A percentile compares a stretch with the other conserved stretches of the same genome.
phyloP scores from a whole-genome alignment of 2,888 invertebrate genomes.

The Cephalotes varians region DNA sequence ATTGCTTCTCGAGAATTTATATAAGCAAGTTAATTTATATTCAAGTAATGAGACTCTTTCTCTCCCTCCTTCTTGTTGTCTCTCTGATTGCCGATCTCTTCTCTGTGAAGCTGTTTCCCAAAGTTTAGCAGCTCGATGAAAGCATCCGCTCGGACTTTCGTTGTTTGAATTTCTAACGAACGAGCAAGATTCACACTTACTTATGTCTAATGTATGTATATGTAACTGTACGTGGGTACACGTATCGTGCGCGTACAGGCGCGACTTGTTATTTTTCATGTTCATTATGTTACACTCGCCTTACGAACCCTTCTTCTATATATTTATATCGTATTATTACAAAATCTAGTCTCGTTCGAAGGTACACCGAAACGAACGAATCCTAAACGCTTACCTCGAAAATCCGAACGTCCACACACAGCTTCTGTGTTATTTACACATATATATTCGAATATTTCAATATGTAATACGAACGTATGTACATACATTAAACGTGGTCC shows the following conservation, averaged over 20 bases:
- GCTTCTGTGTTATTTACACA: conserved; percentile 71
- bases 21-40: conserved; percentile 1
- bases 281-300: conserved; percentile 65
- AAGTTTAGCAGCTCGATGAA: conserved; percentile 52
- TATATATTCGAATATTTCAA: conserved; percentile 63
- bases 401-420: conserved; percentile 63
- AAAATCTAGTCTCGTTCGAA: conserved; percentile 78
- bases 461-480: conserved; percentile 76
- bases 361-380: conserved; percentile 49
- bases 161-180: conserved; percentile 70
- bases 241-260: conserved; percentile 55
- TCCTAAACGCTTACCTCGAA: conserved; percentile 58
- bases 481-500: conserved; percentile 82
- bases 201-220: conserved; percentile 54
- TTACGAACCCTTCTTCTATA: conserved; percentile 53
- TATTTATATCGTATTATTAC: conserved; percentile 73
- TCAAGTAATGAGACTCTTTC: background rate
- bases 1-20: background rate
- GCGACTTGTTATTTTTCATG: conserved; percentile 42
- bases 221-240: conserved; percentile 49
- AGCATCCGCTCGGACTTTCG: conserved; percentile 58
- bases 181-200: conserved; percentile 64
- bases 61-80: no score
- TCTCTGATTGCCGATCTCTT: conserved; percentile 7
- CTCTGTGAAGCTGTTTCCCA: background rate